Conservation (phyloP, 92 coral and sea anemone species). For the Diadumene lineata region DNA sequence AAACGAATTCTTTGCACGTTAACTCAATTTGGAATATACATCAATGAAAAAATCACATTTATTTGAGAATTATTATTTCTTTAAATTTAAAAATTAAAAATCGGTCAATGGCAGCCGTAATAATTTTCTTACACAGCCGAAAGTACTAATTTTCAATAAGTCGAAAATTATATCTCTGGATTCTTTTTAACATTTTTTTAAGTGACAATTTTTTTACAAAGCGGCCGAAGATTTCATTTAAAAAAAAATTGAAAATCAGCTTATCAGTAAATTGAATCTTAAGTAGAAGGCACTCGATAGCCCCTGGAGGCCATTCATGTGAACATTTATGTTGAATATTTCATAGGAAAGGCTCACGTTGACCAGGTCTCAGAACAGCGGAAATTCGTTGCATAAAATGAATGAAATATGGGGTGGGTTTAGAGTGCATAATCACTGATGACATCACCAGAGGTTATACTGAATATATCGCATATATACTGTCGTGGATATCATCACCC, state of each 20-base stretch:
- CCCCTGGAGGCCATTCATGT: not conserved
- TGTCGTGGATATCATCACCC: conserved; percentile 10
- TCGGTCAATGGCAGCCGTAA: too few relatives aligned
- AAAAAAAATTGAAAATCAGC: too few relatives aligned
- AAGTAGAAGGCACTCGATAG: conserved; percentile 8
- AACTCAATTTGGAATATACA: not conserved
- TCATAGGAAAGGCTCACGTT: conserved; percentile 6
- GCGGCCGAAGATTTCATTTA: too few relatives aligned
- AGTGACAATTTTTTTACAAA: too few relatives aligned
- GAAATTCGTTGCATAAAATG: conserved; percentile 24
- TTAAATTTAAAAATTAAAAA: too few relatives aligned
- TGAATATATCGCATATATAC: conserved; percentile 13
- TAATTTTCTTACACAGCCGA: too few relatives aligned
- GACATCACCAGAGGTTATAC: not conserved
- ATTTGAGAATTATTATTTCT: not conserved
- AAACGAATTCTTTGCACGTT: not conserved
- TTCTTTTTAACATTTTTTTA: too few relatives aligned
- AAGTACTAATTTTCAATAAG: not conserved
- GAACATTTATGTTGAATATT: conserved; percentile 27
- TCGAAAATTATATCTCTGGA: not conserved
- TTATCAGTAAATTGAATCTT: conserved; percentile 17
- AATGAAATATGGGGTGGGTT: not conserved
- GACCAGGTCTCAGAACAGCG: conserved; percentile 14
- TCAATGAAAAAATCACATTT: not conserved
- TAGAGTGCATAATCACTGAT: not conserved